A percentile compares a stretch with the other conserved stretches of the same genome.
Conservation (phyloP, 2,797 vertebrate genomes). For the Leuciscus waleckii region DNA sequence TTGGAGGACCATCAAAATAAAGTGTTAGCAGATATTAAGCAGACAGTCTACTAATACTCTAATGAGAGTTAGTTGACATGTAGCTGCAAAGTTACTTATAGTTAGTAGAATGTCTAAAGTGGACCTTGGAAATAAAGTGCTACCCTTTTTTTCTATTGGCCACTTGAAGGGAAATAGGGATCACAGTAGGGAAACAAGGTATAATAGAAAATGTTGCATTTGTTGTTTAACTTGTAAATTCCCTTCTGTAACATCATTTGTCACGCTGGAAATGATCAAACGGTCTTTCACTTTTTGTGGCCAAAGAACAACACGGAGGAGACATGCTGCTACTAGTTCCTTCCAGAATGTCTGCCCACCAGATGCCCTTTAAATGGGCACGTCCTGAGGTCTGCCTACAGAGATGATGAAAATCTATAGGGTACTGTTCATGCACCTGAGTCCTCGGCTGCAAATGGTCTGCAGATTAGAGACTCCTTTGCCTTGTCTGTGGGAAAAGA, state of each 20-base stretch:
- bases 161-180: background rate
- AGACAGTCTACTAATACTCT: background rate
- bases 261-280: conserved; percentile 11
- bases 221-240: background rate
- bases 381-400: conserved; percentile 16
- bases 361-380: conserved; percentile 17
- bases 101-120: background rate
- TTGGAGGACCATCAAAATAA: background rate
- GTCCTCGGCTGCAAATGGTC: conserved; percentile 23
- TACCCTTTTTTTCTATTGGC: background rate
- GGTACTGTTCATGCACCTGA: conserved; percentile 33
- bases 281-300: background rate
- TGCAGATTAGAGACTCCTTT: conserved; percentile 29
- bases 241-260: background rate
- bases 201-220: background rate
- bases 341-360: background rate
- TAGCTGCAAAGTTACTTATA: no score
- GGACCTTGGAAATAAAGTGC: background rate
- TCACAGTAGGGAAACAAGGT: background rate
- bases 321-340: conserved; percentile 11
- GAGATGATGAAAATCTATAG: conserved; percentile 32
- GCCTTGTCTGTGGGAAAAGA: conserved; percentile 4
- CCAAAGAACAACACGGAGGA: conserved; percentile 8
- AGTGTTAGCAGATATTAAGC: background rate
- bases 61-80: no score